Conservation (phyloP, 2,797 vertebrate genomes). For the Epinephelus awoara region DNA sequence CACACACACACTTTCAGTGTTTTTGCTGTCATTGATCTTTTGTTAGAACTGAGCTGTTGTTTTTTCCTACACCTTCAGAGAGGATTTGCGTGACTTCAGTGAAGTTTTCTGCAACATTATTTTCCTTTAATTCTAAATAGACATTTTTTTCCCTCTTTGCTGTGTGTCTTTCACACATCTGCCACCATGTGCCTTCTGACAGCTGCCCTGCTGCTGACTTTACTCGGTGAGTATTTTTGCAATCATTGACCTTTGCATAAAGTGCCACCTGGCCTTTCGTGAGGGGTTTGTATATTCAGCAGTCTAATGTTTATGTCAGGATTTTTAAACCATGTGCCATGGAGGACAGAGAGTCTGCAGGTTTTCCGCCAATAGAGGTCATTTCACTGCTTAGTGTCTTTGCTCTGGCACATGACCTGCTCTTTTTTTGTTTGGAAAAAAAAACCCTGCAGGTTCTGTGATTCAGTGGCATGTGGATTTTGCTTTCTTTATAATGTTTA, state of each 20-base stretch:
- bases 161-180: constrained; percentile 40
- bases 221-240: constrained; percentile 80
- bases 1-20: constrained; percentile 15
- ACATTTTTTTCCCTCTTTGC: background rate
- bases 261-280: too few species aligned
- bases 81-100: constrained; percentile 1
- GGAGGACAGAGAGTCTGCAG: background rate
- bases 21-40: background rate
- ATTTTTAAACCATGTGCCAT: constrained; percentile 13
- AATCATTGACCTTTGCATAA: background rate
- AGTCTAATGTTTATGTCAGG: background rate
- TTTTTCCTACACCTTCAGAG: background rate
- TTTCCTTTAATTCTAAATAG: background rate
- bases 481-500: constrained; percentile 9
- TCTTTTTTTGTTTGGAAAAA: background rate
- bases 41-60: background rate
- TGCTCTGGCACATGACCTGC: background rate
- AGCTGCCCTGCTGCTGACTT: constrained; percentile 65
- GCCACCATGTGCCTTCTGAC: constrained; percentile 76
- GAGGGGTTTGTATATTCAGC: background rate
- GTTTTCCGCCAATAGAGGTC: background rate
- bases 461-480: background rate
- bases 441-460: background rate
- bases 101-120: background rate
- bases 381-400: background rate